Evolutionary conservation across 1,140 invertebrate species (phyloP).

Genomic region (Drosophila azteca): DNA sequence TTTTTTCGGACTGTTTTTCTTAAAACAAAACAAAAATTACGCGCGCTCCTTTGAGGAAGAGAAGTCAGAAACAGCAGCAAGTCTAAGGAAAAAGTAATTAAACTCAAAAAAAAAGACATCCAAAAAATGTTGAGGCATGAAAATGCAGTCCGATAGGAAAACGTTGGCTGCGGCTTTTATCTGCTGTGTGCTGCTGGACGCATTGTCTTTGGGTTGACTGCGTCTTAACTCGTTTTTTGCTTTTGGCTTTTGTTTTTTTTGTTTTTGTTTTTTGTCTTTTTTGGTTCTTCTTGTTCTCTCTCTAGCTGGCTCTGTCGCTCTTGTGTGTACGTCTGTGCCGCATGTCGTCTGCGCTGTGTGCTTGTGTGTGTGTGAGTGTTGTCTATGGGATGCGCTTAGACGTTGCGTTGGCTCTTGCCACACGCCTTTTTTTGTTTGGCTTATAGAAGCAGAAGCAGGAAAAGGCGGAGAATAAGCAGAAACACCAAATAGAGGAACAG

Average conservation of each 20-base stretch:
- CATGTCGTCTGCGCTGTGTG: neutral
- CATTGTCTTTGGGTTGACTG: constrained; percentile 40
- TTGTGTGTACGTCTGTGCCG: neutral
- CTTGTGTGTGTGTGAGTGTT: constrained; percentile 19
- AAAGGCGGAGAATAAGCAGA: too few species aligned
- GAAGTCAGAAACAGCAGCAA: constrained; percentile 26
- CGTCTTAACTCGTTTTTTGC: constrained; percentile 55
- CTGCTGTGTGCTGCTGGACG: constrained; percentile 15
- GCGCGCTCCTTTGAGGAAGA: constrained; percentile 57
- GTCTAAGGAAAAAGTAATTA: constrained; percentile 48
- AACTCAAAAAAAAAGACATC: constrained; percentile 14
- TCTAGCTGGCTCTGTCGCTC: neutral
- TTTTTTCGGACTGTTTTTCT: constrained; percentile 42
- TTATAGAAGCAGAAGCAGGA: constrained; percentile 8
- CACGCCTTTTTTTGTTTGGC: constrained; percentile 44
- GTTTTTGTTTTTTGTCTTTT: constrained; percentile 18
- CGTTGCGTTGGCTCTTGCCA: constrained; percentile 26
- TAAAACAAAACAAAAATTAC: constrained; percentile 42
- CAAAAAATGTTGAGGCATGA: constrained; percentile 16
- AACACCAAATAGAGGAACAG: too few species aligned
- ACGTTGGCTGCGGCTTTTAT: constrained; percentile 31
- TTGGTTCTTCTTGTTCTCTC: constrained; percentile 23
- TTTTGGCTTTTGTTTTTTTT: constrained; percentile 25
- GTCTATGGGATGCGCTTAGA: constrained; percentile 27
- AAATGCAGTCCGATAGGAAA: constrained; percentile 21